Percentiles rank a stretch among this genome's conserved stretches.
phyloP scores from a whole-genome alignment of 2,113 vertebrate species.

The Halcyon senegalensis region DNA sequence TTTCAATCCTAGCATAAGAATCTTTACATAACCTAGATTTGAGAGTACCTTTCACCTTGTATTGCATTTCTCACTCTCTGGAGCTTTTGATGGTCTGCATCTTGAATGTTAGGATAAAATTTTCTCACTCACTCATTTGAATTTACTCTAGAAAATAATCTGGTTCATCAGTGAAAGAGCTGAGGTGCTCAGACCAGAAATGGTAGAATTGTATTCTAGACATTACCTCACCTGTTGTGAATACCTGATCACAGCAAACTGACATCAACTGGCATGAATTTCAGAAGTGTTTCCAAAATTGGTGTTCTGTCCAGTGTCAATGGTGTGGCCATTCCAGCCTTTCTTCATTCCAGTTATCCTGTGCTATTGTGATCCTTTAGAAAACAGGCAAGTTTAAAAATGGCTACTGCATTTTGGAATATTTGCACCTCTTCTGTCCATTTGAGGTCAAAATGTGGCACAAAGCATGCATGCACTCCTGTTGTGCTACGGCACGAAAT shows the following conservation, averaged over 20 bases:
- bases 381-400: background rate
- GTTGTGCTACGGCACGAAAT: background rate
- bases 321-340: accelerated
- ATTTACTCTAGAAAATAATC: background rate
- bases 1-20: background rate
- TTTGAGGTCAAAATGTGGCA: background rate
- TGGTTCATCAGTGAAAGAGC: background rate
- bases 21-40: background rate
- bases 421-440: background rate
- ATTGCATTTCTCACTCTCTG: background rate
- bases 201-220: background rate
- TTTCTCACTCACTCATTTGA: background rate
- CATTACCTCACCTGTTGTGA: background rate
- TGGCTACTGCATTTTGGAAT: background rate
- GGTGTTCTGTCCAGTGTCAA: background rate
- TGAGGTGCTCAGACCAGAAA: background rate
- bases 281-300: background rate
- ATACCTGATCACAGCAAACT: background rate
- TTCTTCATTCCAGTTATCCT: background rate
- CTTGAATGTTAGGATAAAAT: background rate
- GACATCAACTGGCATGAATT: background rate
- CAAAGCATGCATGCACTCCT: background rate
- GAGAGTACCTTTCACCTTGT: background rate
- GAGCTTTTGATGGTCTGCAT: background rate
- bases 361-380: background rate